Conservation (phyloP, 2,888 invertebrate genomes). For the Gerosis bhagava region DNA sequence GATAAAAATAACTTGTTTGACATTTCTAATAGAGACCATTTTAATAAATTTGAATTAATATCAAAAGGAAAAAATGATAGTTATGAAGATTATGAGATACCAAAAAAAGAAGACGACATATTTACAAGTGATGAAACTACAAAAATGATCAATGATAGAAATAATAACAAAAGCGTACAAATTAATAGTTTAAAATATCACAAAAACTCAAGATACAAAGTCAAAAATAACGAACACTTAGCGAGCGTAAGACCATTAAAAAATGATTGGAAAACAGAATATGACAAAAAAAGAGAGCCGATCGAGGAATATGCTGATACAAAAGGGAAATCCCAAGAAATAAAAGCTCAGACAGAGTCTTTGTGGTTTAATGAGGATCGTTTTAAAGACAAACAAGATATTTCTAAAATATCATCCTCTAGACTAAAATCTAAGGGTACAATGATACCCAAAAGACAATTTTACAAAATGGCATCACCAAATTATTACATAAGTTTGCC, state of each 20-base stretch:
- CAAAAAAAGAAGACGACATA: conserved; percentile 41
- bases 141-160: neutral
- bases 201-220: conserved; percentile 28
- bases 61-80: conserved; percentile 43
- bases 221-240: conserved; percentile 12
- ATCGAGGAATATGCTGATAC: conserved; percentile 10
- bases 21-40: neutral
- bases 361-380: conserved; percentile 35
- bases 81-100: conserved; percentile 57
- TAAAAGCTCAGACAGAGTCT: conserved; percentile 45
- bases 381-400: neutral
- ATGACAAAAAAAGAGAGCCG: conserved; percentile 5
- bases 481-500: conserved; percentile 52
- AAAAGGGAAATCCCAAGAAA: conserved; percentile 30
- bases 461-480: conserved; percentile 48
- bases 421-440: conserved; percentile 36
- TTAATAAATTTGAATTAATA: conserved; percentile 10
- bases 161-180: conserved; percentile 12
- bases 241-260: conserved; percentile 1
- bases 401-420: conserved; percentile 5
- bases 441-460: conserved; percentile 46
- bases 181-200: conserved; percentile 5
- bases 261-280: neutral
- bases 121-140: conserved; percentile 35
- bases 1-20: neutral